Conservation (phyloP, 2,888 invertebrate species). For the Adineta ricciae region DNA sequence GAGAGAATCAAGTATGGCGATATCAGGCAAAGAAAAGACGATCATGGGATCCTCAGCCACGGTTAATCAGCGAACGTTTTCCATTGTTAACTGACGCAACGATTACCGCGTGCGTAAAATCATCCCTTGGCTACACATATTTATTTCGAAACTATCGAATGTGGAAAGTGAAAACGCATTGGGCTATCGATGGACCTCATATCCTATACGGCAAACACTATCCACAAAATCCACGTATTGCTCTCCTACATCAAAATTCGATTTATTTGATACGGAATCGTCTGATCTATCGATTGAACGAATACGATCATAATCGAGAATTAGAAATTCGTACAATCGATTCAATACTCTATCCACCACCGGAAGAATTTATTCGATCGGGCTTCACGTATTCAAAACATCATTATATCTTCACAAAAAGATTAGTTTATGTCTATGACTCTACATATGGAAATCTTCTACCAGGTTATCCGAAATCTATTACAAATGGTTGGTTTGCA, state of each 20-base stretch:
- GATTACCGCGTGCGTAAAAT: neutral
- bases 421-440: constrained; percentile 10
- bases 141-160: neutral
- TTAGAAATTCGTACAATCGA: neutral
- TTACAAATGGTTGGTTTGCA: constrained; percentile 14
- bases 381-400: neutral
- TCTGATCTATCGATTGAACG: neutral
- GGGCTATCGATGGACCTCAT: neutral
- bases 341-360: neutral
- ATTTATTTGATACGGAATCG: neutral
- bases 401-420: constrained; percentile 10
- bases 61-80: neutral
- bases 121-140: neutral
- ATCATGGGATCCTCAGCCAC: neutral
- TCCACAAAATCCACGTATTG: neutral
- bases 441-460: neutral
- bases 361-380: neutral
- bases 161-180: constrained; percentile 21
- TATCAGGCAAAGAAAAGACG: neutral
- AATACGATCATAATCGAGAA: neutral
- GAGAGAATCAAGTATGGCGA: neutral
- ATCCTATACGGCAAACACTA: neutral
- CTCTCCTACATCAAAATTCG: neutral
- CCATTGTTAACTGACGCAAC: neutral
- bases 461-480: neutral